phyloP scores from a whole-genome alignment of 2,113 vertebrate species.

The Caranx melampygus region DNA sequence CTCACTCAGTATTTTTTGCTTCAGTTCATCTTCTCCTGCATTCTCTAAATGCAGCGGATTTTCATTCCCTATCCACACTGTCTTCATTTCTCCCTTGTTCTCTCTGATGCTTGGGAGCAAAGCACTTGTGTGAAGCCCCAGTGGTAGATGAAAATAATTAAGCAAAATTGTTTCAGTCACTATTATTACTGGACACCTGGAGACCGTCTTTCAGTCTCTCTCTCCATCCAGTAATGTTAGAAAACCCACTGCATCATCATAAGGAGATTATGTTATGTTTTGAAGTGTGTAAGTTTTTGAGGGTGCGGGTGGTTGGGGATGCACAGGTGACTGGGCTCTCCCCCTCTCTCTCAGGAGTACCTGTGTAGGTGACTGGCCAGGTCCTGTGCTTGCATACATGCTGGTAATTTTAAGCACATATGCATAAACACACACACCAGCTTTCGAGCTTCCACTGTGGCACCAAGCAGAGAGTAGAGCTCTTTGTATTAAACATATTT shows the following conservation, averaged over 20 bases:
- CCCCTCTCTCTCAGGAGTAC: slow-evolving; percentile 21
- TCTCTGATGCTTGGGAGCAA: slow-evolving; percentile 35
- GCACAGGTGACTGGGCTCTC: slow-evolving; percentile 86
- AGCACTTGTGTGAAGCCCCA: slow-evolving; percentile 83
- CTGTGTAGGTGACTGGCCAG: slow-evolving; percentile 34
- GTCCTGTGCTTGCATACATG: slow-evolving; percentile 18
- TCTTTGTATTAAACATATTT: not conserved
- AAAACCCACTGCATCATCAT: slow-evolving; percentile 89
- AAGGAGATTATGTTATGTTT: slow-evolving; percentile 91
- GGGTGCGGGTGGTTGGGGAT: slow-evolving; percentile 79
- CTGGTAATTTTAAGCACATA: slow-evolving; percentile 35
- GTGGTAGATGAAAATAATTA: slow-evolving; percentile 88
- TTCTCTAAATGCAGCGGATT: slow-evolving; percentile 20
- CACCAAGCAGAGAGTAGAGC: not conserved
- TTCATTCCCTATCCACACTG: slow-evolving; percentile 26
- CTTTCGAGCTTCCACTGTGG: slow-evolving; percentile 18
- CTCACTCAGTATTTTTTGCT: slow-evolving; percentile 16
- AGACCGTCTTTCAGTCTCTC: slow-evolving; percentile 77
- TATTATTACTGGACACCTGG: slow-evolving; percentile 92
- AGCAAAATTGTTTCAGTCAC: slow-evolving; percentile 86
- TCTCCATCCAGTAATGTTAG: slow-evolving; percentile 84
- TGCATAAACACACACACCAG: slow-evolving; percentile 37
- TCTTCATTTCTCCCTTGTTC: slow-evolving; percentile 19
- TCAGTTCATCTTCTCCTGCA: not conserved
- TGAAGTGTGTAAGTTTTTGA: slow-evolving; percentile 90